Conservation (phyloP, 2,797 vertebrate species). For the Pteropus rufus region DNA sequence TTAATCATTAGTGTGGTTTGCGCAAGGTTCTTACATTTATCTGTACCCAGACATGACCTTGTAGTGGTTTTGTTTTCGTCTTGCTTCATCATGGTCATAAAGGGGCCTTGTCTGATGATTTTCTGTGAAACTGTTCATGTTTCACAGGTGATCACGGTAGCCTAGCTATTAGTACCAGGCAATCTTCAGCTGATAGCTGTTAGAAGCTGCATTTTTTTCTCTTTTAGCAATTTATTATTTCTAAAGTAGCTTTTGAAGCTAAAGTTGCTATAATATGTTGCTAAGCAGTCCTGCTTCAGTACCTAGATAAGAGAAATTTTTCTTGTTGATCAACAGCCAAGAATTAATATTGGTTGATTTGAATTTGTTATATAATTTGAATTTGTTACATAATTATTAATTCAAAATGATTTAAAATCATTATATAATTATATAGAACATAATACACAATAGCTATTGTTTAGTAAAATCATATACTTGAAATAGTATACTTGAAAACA, state of each 20-base stretch:
- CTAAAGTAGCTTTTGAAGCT: neutral
- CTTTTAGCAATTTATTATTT: neutral
- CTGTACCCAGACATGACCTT: neutral
- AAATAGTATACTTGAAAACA: conserved; percentile 6
- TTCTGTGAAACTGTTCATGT: conserved; percentile 10
- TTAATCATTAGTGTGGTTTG: neutral
- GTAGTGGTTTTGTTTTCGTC: neutral
- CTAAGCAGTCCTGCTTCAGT: neutral
- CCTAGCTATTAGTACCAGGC: neutral
- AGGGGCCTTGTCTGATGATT: conserved; percentile 6
- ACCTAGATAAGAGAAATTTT: neutral
- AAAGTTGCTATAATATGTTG: neutral
- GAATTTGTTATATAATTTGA: conserved; percentile 18
- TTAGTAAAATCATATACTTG: neutral
- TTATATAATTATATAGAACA: neutral
- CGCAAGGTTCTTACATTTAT: neutral
- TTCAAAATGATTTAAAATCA: neutral
- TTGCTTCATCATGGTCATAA: neutral
- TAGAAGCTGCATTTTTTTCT: neutral
- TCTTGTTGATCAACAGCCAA: neutral
- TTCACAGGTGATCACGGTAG: neutral
- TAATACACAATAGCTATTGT: neutral
- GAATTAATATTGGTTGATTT: neutral
- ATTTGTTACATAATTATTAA: conserved; percentile 7
- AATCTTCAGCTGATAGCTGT: neutral